Evolutionary conservation across 2,113 vertebrate genomes (phyloP).

Genomic region (Dasypus novemcinctus): DNA sequence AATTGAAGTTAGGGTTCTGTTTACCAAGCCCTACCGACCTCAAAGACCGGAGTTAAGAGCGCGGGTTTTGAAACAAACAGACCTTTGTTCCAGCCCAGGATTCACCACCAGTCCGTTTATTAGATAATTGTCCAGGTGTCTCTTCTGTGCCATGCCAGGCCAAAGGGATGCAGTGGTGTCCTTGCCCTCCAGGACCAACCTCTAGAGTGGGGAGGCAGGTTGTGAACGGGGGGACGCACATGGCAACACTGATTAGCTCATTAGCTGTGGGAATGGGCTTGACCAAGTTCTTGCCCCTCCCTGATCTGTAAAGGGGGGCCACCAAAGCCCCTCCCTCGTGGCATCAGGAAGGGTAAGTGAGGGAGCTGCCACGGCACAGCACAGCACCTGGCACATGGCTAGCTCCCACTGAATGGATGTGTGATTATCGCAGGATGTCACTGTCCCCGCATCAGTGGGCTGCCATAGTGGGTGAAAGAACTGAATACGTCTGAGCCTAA

Average conservation of each 20-base stretch:
- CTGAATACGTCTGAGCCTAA: background rate
- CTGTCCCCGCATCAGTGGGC: background rate
- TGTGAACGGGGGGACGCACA: background rate
- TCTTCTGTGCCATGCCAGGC: background rate
- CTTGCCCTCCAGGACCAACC: background rate
- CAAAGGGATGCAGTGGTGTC: too few species aligned
- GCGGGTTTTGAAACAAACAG: background rate
- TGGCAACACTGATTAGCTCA: rapidly evolving
- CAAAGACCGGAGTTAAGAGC: too few species aligned
- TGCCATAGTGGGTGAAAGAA: background rate
- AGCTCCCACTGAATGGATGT: rapidly evolving
- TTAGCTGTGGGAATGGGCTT: background rate
- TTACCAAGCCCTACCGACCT: background rate
- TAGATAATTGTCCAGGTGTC: background rate
- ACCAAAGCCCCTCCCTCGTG: too few species aligned
- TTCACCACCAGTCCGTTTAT: rapidly evolving
- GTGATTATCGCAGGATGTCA: background rate
- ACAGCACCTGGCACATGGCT: background rate
- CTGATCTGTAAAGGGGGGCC: background rate
- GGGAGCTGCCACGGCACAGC: rapidly evolving
- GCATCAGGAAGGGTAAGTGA: rapidly evolving
- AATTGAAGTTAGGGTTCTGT: background rate
- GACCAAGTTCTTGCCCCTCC: background rate
- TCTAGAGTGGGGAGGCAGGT: background rate
- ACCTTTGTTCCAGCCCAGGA: background rate